Evolutionary conservation across 1,140 invertebrate genomes (phyloP), one percentile per base, ranked within the genome.

Genomic region (Lordiphosa clarofinis): DNA sequence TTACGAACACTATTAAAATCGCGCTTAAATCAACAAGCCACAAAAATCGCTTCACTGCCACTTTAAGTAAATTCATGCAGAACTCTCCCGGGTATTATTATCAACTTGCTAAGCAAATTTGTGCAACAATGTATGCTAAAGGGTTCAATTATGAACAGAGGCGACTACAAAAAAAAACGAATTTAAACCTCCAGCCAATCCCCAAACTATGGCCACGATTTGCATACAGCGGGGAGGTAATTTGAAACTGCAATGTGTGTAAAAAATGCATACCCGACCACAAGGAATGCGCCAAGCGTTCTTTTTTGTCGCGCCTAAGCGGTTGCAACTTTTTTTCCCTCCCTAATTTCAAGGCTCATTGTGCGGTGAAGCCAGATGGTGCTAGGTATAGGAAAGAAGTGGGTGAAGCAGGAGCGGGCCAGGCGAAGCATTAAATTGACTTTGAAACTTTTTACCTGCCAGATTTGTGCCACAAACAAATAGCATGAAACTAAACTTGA

Each of bases 391-490:
- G 28, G 2, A 2, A 31, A 31, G 28, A 1, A 2, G 28, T 8
- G 2, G 28, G 28, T 8, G 28, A 2, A 8, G 28, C 7, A 31
- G 28, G 28, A 31, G 28, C 7, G 5, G 28, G 7, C 28, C 28
- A 31, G 67, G 59, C 59, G 76, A 69, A 73, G 59, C 76, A 82
- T 82, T 76, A 82, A 82, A 82, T 82, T 73, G 69, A 84, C 72
- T 76, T 82, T 82, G 81, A 82, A 84, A 82, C 72, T 81, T 81
- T 72, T 65, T 65, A 75, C 73, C 73, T 68, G 73, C 67, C 62
- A 55, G 62, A 54, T 61, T 73, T 61, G 62, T 55, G 53, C 44
- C 63, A 56, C 55, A 54, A 31, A 55, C 31, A 55, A 36, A 37
- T 37, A 36, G 53, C 53, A 21, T 44, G 42, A 81, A 82, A 81